These are phyloP conservation scores for Apotomis turbidana DNA, from an alignment of 2,888 invertebrate genomes.

Conservation along the genomic window DNA sequence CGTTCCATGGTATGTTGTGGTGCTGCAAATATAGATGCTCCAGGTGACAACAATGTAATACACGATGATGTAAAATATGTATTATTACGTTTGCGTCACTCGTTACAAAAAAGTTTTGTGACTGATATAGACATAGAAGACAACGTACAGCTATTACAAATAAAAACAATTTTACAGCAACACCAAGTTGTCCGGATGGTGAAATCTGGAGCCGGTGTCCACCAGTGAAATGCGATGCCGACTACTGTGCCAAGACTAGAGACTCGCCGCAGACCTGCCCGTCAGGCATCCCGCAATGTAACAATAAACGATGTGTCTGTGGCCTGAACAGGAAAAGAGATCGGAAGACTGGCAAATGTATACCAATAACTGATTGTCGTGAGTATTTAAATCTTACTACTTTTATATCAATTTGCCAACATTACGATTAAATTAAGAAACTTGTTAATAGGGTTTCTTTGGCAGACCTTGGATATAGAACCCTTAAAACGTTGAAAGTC, in stretches of 20 bases:
- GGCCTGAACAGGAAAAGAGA: not conserved
- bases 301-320: conserved; percentile 1
- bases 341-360: conserved; percentile 14
- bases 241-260: conserved; percentile 44
- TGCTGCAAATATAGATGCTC: too few species aligned
- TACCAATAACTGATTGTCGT: conserved; percentile 38
- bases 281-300: conserved; percentile 42
- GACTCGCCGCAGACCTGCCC: conserved; percentile 42
- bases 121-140: too few species aligned
- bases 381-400: conserved; percentile 8
- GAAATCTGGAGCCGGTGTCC: conserved; percentile 43
- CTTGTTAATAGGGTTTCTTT: too few species aligned
- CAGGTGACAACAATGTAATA: too few species aligned
- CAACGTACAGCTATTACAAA: not conserved
- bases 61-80: too few species aligned
- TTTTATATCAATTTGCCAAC: not conserved
- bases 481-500: too few species aligned
- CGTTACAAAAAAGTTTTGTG: too few species aligned
- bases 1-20: too few species aligned
- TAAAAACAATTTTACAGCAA: conserved; percentile 14
- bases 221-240: conserved; percentile 39
- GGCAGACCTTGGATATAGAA: too few species aligned
- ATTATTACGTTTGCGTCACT: too few species aligned
- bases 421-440: not conserved
- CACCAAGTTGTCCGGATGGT: conserved; percentile 43